These are phyloP conservation scores for Ametastegia equiseti DNA, from an alignment of 2,888 invertebrate species.

Conservation along the genomic window DNA sequence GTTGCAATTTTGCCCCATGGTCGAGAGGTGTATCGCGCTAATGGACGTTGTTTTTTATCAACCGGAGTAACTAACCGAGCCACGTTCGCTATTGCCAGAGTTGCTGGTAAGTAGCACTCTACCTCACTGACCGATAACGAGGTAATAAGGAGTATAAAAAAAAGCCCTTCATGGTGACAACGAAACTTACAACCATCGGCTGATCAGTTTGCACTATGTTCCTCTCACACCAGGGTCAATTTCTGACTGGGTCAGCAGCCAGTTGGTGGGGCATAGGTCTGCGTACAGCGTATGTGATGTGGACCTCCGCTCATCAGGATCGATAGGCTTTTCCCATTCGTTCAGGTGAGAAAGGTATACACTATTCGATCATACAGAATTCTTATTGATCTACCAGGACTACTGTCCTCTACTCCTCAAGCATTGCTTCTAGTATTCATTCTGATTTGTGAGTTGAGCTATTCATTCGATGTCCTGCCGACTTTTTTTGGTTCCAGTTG, in stretches of 20 bases:
- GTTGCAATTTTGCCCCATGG: conserved; percentile 1
- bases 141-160: conserved; percentile 31
- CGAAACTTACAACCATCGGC: not conserved
- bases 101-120: conserved; percentile 40
- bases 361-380: not conserved
- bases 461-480: not conserved
- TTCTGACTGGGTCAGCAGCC: not conserved
- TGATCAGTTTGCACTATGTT: not conserved
- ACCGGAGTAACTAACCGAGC: conserved; percentile 40
- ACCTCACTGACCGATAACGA: conserved; percentile 27
- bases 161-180: conserved; percentile 3
- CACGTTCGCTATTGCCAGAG: conserved; percentile 26
- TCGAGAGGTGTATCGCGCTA: conserved; percentile 31
- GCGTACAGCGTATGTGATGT: not conserved
- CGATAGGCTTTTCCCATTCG: conserved; percentile 5
- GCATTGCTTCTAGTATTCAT: conserved; percentile 1
- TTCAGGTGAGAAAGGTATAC: not conserved
- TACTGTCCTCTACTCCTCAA: not conserved
- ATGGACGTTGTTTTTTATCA: conserved; percentile 43
- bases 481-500: not conserved
- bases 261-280: not conserved
- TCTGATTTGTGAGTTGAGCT: not conserved
- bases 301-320: not conserved
- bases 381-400: not conserved
- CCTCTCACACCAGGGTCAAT: not conserved